A percentile compares a stretch with the other conserved stretches of the same genome.
Evolutionary conservation across 2,797 vertebrate species (phyloP).

Genomic region (Macroramphosus scolopax): DNA sequence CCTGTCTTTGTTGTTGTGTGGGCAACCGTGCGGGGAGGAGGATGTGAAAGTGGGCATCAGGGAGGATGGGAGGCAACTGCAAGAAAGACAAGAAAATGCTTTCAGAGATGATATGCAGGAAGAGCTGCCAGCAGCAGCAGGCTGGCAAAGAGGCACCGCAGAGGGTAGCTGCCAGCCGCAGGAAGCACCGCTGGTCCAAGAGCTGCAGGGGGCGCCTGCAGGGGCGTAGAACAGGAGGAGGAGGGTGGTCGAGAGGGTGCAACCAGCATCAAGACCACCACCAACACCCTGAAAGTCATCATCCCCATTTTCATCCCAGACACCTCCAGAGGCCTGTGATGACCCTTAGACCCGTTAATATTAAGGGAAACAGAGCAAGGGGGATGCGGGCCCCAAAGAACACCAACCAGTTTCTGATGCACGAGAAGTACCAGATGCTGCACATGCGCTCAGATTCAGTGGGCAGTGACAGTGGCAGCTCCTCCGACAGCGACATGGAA

Average conservation of each 20-base stretch:
- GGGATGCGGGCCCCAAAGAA: slow-evolving; percentile 88
- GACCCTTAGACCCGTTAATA: slow-evolving; percentile 80
- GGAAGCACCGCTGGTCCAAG: slow-evolving; percentile 74
- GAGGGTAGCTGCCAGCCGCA: slow-evolving; percentile 37
- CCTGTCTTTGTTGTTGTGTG: slow-evolving; percentile 62
- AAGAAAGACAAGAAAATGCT: slow-evolving; percentile 59
- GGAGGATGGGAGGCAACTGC: slow-evolving; percentile 40
- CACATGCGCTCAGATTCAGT: slow-evolving; percentile 87
- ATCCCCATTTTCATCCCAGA: slow-evolving; percentile 17
- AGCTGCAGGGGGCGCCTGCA: slow-evolving; percentile 66
- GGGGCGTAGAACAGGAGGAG: slow-evolving; percentile 52
- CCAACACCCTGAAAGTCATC: slow-evolving; percentile 42
- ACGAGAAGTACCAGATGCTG: slow-evolving; percentile 87
- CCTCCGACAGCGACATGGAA: slow-evolving; percentile 84
- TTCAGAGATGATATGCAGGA: slow-evolving; percentile 76
- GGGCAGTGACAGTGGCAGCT: slow-evolving; percentile 76
- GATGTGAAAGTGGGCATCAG: slow-evolving; percentile 71
- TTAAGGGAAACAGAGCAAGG: slow-evolving; percentile 79
- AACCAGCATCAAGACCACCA: slow-evolving; percentile 46
- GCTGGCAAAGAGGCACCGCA: slow-evolving; percentile 45
- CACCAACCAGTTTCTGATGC: slow-evolving; percentile 92
- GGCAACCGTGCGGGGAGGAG: slow-evolving; percentile 51
- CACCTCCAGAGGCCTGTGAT: slow-evolving; percentile 33
- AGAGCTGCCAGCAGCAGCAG: slow-evolving; percentile 50
- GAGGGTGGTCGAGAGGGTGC: slow-evolving; percentile 49